These are phyloP conservation scores for Plecotus auritus DNA, from an alignment of 2,113 vertebrate species.

Conservation along the genomic window DNA sequence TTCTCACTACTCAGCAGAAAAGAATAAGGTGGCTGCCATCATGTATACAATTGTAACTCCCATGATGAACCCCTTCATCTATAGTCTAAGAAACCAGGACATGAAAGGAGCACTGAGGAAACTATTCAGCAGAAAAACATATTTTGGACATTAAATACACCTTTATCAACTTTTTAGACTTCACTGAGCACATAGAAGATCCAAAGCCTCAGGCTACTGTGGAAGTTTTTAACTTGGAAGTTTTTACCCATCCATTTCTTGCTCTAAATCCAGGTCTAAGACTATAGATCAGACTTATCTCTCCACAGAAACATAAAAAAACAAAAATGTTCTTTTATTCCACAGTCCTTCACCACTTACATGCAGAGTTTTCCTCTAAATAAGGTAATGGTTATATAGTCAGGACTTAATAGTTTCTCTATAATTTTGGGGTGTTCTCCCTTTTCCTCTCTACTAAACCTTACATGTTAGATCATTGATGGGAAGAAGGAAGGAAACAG, in stretches of 20 bases:
- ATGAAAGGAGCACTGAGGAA: constrained; percentile 50
- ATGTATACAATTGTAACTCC: constrained; percentile 51
- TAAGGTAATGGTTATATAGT: not conserved
- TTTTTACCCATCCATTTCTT: not conserved
- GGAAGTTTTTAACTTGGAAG: not conserved
- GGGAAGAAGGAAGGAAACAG: not conserved
- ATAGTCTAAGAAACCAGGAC: constrained; percentile 58
- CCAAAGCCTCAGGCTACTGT: not conserved
- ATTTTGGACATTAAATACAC: not conserved
- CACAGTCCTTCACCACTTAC: not conserved
- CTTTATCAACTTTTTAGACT: not conserved
- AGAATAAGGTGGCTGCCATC: constrained; percentile 18
- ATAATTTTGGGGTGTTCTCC: not conserved
- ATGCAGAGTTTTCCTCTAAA: not conserved
- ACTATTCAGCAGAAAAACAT: not conserved
- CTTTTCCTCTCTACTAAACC: not conserved
- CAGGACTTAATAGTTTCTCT: not conserved
- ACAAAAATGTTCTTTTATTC: not conserved
- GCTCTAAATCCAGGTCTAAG: not conserved
- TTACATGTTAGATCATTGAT: not conserved
- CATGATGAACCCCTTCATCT: constrained; percentile 66
- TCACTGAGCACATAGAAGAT: not conserved
- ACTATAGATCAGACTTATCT: not conserved
- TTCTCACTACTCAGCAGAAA: constrained; percentile 45
- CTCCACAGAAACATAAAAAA: not conserved